Base-by-base conservation (phyloP, 1,140 invertebrate genomes). In the Drosophila sturtevanti region DNA sequence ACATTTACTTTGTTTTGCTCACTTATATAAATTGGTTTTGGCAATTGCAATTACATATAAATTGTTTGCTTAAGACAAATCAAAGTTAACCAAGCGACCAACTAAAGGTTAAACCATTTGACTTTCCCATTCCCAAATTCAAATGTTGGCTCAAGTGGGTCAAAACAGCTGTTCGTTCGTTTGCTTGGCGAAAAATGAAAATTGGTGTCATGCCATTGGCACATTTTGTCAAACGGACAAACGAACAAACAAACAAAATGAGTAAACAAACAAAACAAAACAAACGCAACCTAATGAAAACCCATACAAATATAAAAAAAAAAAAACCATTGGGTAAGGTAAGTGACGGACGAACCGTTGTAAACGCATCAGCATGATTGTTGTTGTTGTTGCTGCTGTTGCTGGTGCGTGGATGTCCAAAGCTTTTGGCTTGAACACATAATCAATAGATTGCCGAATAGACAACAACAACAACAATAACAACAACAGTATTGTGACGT, bases 141-240 rank as follows among this genome's bases (percentile, higher is more conserved):
- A n/a, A n/a, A n/a, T n/a, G 18, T 63, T 18, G 21, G n/a, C 37
- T 65, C 79, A 89, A 87, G 72, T 87, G 84, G 84, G 85, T 84
- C 84, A 87, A 87, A 74, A 55, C 68, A 79, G 82, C 69, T 63
- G 73, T 22, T n/a, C n/a, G n/a, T n/a, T n/a, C n/a, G 68, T 66
- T 41, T 48, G 58, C 55, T 64, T 84, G 79, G 69, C 68, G 62
- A 54, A 71, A 71, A 67, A 63, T 66, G 77, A 54, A 90, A 90
- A 90, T 90, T 73, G 86, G 86, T 90, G 86, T 90, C 87, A 82
- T 90, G 86, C 86, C 86, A 90, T 90, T 90, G 86, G 86, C 86
- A 90, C 81, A 90, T 90, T 90, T 90, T 56, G 68, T 52, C 68
- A 55, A 54, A 63, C 67, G 65, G 68, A 80, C 62, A 79, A 73